Evolutionary conservation across 2,113 vertebrate species (phyloP).

Genomic region (Geococcyx californianus): DNA sequence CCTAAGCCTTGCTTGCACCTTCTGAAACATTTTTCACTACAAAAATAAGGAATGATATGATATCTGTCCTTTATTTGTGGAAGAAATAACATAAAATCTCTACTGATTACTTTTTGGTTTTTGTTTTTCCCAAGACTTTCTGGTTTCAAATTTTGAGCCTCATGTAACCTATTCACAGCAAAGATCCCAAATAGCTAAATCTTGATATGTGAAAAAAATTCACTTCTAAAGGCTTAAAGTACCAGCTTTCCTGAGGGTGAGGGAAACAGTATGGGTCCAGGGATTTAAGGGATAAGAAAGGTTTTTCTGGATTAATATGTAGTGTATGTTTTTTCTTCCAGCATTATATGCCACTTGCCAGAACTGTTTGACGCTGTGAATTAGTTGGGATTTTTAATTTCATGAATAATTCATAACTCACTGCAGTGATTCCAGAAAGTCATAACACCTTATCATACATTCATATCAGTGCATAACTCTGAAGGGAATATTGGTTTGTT

Average conservation of each 20-base stretch:
- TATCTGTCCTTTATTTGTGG: neutral
- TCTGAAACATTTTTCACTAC: neutral
- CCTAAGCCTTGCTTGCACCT: neutral
- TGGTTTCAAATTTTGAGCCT: neutral
- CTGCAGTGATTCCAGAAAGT: constrained; percentile 34
- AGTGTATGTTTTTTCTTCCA: neutral
- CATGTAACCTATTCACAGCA: neutral
- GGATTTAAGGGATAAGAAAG: neutral
- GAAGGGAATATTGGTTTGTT: neutral
- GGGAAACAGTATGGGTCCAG: neutral
- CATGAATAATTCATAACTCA: constrained; percentile 55
- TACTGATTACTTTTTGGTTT: neutral
- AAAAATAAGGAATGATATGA: neutral
- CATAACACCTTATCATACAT: constrained; percentile 26
- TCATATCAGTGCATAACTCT: neutral
- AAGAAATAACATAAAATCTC: neutral
- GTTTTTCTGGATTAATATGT: neutral
- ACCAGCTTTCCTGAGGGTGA: neutral
- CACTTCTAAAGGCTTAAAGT: neutral
- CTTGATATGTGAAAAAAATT: neutral
- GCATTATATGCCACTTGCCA: neutral
- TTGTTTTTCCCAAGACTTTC: neutral
- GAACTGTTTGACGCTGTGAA: constrained; percentile 29
- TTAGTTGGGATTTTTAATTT: constrained; percentile 49
- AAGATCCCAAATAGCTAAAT: neutral